Evolutionary conservation across 2,113 vertebrate genomes (phyloP).

Genomic region (Tricholaema leucomelas): DNA sequence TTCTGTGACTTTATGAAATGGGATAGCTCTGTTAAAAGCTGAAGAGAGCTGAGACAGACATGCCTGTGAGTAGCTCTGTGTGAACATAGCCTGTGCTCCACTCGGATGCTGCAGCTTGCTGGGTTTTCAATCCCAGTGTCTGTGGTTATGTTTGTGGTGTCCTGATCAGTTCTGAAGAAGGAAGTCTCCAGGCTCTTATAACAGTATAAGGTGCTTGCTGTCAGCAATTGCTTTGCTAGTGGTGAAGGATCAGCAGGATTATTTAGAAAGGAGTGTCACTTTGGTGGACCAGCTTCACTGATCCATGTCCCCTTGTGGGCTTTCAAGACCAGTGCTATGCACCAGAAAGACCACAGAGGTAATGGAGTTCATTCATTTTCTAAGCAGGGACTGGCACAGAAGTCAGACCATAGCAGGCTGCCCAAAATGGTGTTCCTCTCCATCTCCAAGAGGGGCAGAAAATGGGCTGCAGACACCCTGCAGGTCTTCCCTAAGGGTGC

Average conservation of each 20-base stretch:
- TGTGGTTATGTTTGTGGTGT: background rate
- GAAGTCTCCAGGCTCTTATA: background rate
- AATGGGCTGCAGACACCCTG: background rate
- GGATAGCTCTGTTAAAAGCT: background rate
- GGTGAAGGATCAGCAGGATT: background rate
- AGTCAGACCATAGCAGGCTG: background rate
- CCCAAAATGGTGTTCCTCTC: background rate
- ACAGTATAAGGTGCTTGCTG: background rate
- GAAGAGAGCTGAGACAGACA: background rate
- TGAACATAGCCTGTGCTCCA: background rate
- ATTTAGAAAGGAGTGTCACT: background rate
- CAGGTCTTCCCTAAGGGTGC: background rate
- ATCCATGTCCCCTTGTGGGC: background rate
- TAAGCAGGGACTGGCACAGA: fast-evolving
- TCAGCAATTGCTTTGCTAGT: background rate
- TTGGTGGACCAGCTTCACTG: background rate
- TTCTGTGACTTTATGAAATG: too few species aligned
- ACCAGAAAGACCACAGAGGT: background rate
- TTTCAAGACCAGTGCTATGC: too few species aligned
- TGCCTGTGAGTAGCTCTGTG: background rate
- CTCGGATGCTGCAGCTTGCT: background rate
- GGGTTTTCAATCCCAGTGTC: background rate
- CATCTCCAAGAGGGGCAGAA: background rate
- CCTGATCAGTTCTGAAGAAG: background rate
- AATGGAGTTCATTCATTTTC: background rate